Evolutionary conservation across 35 echinoderm and acorn worm genomes (phyloP).

Genomic region (Holothuria glaberrima): DNA sequence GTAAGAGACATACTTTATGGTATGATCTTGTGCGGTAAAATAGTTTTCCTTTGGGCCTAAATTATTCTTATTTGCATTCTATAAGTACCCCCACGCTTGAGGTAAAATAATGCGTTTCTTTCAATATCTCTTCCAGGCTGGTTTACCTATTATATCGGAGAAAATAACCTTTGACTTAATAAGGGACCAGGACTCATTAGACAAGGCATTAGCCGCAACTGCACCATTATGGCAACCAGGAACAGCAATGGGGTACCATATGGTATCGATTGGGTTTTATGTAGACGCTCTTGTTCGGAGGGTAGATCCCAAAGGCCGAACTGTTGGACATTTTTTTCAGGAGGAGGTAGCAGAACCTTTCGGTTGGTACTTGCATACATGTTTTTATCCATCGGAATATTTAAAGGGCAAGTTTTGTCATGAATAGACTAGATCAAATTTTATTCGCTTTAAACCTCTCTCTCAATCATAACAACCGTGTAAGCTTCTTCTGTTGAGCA

Average conservation of each 20-base stretch:
- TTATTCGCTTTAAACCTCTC: no score
- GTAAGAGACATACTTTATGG: no score
- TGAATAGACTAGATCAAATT: no score
- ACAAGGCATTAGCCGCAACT: not conserved
- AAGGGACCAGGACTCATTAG: not conserved
- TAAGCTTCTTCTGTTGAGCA: no score
- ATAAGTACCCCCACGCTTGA: no score
- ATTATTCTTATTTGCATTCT: no score
- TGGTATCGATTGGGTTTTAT: conserved; percentile 49
- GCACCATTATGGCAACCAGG: conserved; percentile 38
- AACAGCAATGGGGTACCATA: conserved; percentile 61
- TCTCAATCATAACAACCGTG: no score
- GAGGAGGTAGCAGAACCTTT: conserved; percentile 75
- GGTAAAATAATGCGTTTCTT: not conserved
- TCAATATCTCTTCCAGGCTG: conserved; percentile 16
- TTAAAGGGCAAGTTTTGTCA: no score
- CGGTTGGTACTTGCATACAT: conserved; percentile 6
- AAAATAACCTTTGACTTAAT: conserved; percentile 9
- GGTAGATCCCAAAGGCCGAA: conserved; percentile 65
- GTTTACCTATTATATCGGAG: conserved; percentile 1
- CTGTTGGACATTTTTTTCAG: conserved; percentile 66
- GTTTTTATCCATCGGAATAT: no score
- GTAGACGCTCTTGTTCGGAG: conserved; percentile 57
- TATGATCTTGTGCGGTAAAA: no score
- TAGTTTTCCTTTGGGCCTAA: no score